Base-by-base conservation (phyloP, 2,888 invertebrate genomes). In the Philereme transversata region DNA sequence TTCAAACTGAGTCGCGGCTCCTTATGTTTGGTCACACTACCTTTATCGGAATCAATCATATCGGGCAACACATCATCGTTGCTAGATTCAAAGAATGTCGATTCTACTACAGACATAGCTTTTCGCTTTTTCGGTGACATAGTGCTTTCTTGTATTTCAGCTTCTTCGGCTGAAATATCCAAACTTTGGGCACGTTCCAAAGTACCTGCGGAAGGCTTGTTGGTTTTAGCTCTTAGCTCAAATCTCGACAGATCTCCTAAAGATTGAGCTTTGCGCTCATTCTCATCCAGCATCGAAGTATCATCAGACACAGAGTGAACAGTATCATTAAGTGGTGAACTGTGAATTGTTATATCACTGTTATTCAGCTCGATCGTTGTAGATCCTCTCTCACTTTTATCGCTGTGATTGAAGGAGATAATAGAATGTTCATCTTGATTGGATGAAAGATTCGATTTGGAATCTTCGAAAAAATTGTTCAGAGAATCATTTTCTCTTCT, bases 101-200 rank as follows among this genome's bases (percentile, higher is more conserved):
- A 82, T 77, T 90, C 92, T 40, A 91, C 91, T 10, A 90, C 92
- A 40, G 94, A 88, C 73, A 94, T 94, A 0, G 95, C 95, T 83
- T 95, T 95, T 35, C 95, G 92, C 73, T 96, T 96, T 74, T 95
- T 95, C 50, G 94, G 92, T 0, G 92, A 88, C 34, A 92, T 75
- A 46, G 88, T 78, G 54, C 78, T 89, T 71, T 92, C 92, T 60
- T 83, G 83, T 50, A 84, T 85, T 72, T 92, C 92, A n/a, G 77
- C 82, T 68, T 92, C 93, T 64, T 93, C 93, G 5, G 88, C 88
- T 51, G 95, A 95, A 82, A 96, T 95, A 69, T 97, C 97, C 47
- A 97, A 87, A 73, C 97, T 97, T 78, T 97, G 96, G 0, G 97
- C 96, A 66, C 97, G 91, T 85, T 97, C 97, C 57, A 96, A 82